A percentile compares a stretch with the other conserved stretches of the same genome.
Conservation (phyloP, 2,113 vertebrate species). For the Recurvirostra avosetta region DNA sequence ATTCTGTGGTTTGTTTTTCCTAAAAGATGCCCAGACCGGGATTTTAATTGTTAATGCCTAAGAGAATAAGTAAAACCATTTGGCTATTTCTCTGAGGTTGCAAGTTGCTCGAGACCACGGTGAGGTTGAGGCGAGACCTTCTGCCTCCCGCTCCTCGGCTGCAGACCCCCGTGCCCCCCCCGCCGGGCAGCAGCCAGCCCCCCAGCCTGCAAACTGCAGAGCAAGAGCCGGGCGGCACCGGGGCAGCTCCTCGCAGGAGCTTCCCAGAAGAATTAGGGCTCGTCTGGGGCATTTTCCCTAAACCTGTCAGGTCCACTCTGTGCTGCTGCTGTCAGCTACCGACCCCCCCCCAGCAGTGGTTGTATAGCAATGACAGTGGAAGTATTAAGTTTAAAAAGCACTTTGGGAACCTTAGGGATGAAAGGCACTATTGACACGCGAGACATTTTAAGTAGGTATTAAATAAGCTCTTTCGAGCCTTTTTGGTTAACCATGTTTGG, state of each 20-base stretch:
- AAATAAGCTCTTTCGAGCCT: not conserved
- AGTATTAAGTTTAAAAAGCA: not conserved
- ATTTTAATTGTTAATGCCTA: not conserved
- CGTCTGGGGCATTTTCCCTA: not conserved
- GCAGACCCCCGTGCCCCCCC: not conserved
- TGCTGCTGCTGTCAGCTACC: not conserved
- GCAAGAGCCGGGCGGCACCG: not conserved
- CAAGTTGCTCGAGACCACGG: not conserved
- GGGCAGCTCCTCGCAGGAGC: not conserved
- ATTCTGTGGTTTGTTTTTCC: not conserved
- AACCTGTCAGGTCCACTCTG: not conserved
- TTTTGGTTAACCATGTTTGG: slow-evolving; percentile 53
- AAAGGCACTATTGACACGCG: slow-evolving; percentile 20
- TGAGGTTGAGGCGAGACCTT: not conserved
- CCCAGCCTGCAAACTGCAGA: not conserved
- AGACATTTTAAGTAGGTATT: slow-evolving; percentile 15
- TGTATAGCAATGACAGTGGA: not conserved
- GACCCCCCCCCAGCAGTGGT: not conserved
- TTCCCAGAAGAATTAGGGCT: not conserved
- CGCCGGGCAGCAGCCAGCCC: not conserved
- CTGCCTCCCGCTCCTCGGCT: not conserved
- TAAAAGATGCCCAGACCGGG: not conserved
- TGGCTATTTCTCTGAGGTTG: accelerated
- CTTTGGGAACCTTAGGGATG: not conserved
- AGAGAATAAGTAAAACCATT: not conserved